Evolutionary conservation across 2,888 invertebrate species (phyloP), one percentile per base, ranked within the genome.

Genomic region (Dolomedes plantarius): DNA sequence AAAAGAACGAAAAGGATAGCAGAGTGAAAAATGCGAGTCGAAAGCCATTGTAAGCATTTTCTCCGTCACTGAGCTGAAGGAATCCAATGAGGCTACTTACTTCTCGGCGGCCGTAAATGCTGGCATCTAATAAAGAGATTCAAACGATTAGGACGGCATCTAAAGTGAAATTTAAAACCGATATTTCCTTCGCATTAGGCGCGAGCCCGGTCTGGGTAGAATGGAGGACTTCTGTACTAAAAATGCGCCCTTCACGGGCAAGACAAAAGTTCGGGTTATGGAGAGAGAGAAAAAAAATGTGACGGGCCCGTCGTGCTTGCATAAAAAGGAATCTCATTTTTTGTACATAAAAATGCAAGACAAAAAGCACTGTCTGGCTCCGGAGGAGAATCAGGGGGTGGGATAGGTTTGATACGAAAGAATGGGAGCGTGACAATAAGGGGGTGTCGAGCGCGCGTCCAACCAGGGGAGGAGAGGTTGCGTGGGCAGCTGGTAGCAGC

Each of bases 371-470:
- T 56, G 56, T 19, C 41, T 46, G 16, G 41, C 41, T 46, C 46
- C 46, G 9, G 41, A 16, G 13, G 16, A 11, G 46, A 46, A 46
- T 46, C 23, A 56, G 56, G 56, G 56, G 23, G 19, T 1, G 56
- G 56, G 56, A 23, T 56, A n/a, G 56, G 56, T 56, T 56, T 56
- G 56, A 56, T 56, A 56, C 23, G 23, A 56, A 56, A 56, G 56
- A 56, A 56, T 56, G 56, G 56, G 56, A 56, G 56, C 56, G 23
- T 56, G 56, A 56, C 56, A 56, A 56, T 56, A 56, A 56, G 56
- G 56, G 56, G 56, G 56, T 19, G 19, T 19, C 23, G 23, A 23
- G 23, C 19, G 56, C 23, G 56, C 56, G 56, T 23, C 23, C 23
- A 5, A 5, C 5, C 23, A 1, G 56, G 23, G 56, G 56, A 23